phyloP scores from a whole-genome alignment of 2,888 invertebrate genomes.

The Coleophora flavipennella region DNA sequence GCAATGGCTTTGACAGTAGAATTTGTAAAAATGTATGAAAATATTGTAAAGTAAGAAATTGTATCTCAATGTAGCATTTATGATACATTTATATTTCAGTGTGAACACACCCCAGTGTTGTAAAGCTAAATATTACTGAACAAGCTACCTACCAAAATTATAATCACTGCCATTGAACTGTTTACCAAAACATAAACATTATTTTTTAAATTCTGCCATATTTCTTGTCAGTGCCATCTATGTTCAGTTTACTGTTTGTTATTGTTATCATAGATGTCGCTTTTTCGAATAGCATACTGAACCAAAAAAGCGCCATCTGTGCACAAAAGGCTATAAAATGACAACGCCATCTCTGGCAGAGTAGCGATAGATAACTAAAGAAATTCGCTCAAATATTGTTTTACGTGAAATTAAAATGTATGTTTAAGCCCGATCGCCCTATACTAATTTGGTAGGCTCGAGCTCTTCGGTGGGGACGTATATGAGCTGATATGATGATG shows the following conservation, averaged over 20 bases:
- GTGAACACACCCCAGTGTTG: too few relatives aligned
- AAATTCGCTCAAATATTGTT: constrained; percentile 14
- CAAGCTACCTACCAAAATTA: too few relatives aligned
- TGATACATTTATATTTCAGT: not conserved
- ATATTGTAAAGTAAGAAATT: not conserved
- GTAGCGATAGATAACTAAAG: constrained; percentile 12
- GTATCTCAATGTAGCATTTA: constrained; percentile 9
- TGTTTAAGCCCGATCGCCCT: not conserved
- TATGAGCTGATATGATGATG: too few relatives aligned
- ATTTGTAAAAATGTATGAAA: constrained; percentile 5
- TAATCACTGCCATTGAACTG: too few relatives aligned
- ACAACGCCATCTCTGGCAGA: constrained; percentile 19
- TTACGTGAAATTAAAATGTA: constrained; percentile 11
- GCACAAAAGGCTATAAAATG: constrained; percentile 13
- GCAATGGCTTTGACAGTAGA: too few relatives aligned
- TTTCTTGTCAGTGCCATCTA: constrained; percentile 19
- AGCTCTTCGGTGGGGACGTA: too few relatives aligned
- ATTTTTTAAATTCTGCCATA: too few relatives aligned
- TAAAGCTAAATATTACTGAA: too few relatives aligned
- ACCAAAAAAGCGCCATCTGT: constrained; percentile 11
- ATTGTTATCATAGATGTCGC: not conserved
- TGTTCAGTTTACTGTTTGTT: not conserved
- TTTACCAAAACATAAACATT: too few relatives aligned
- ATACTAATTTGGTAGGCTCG: not conserved
- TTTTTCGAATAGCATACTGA: not conserved